Evolutionary conservation across 2,797 vertebrate species (phyloP).

Genomic region (Spinus olivaceus): DNA sequence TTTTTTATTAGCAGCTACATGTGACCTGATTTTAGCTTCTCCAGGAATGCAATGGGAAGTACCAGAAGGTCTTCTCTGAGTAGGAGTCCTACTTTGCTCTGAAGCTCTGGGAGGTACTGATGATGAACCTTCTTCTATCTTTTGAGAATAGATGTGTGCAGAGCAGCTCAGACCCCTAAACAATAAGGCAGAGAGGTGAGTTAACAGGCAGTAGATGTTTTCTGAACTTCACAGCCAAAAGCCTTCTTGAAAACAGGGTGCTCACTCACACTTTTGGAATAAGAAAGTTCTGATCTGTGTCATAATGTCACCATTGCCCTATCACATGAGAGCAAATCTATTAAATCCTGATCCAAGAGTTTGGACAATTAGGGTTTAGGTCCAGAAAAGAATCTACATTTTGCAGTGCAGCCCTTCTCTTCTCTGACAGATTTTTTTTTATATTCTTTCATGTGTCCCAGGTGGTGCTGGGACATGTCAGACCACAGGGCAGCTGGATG

Average conservation of each 20-base stretch:
- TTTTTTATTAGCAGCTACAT: background rate
- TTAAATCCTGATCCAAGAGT: background rate
- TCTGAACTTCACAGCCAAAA: background rate
- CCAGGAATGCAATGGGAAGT: background rate
- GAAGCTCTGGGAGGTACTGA: background rate
- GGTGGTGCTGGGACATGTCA: conserved; percentile 16
- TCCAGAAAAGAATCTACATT: background rate
- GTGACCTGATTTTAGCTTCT: background rate
- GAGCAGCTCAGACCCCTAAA: background rate
- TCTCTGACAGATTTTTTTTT: background rate
- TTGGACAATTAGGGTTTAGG: background rate
- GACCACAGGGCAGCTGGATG: conserved; percentile 23
- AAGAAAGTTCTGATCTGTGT: background rate
- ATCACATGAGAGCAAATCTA: background rate
- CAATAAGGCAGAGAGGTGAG: background rate
- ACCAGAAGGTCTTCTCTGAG: background rate
- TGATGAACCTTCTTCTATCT: background rate
- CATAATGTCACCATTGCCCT: background rate
- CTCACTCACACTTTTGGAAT: background rate
- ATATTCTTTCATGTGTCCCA: conserved; percentile 27
- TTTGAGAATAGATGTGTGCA: background rate
- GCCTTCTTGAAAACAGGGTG: background rate
- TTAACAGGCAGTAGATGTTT: background rate
- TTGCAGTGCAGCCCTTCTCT: background rate
- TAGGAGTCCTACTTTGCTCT: background rate